Evolutionary conservation across 2,888 invertebrate species (phyloP), one percentile per base, ranked within the genome.

Genomic region (Amphimallon solstitiale): DNA sequence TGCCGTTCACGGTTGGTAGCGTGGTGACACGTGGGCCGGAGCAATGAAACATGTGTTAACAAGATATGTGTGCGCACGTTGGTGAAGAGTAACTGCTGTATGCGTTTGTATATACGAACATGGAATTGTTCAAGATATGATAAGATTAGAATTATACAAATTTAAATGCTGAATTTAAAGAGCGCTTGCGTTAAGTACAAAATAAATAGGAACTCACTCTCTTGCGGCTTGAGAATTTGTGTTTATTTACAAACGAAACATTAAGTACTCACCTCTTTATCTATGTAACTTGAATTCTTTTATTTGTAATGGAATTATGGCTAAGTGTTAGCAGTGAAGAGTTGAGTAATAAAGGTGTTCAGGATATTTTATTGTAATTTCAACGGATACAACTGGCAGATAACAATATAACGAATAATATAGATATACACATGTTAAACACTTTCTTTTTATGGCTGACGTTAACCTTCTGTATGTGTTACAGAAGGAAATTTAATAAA

Each of bases 31-130:
- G 56, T 59, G 56, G 56, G 43, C 7, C 43, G 56, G 14, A 43
- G 43, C 34, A 43, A 59, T 15, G 56, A 12, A 59, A 59, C 56
- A 59, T 43, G 56, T 59, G 56, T 45, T 59, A 43, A 54, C 51
- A 35, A 51, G 51, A 51, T 51, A 51, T 49, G 14, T 29, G 23
- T 23, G 23, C 21, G 14, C 14, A 29, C 9, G 9, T 29, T 29
- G 29, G 2, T n/a, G 45, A 46, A 49, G 21, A 29, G 23, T 49
- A 49, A 29, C 21, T 21, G 40, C 21, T 14, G 21, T 19, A 7
- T 12, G 14, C n/a, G 15, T 35, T 23, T 29, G 23, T 35, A 23
- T n/a, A 9, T 23, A 51, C 23, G 48, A n/a, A 21, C 23, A 23
- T 5, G 14, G 48, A 49, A 49, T 49, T 14, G 29, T 49, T 19